Evolutionary conservation across 2,888 invertebrate genomes (phyloP), one percentile per base, ranked within the genome.

Genomic region (Amorpha juglandis): DNA sequence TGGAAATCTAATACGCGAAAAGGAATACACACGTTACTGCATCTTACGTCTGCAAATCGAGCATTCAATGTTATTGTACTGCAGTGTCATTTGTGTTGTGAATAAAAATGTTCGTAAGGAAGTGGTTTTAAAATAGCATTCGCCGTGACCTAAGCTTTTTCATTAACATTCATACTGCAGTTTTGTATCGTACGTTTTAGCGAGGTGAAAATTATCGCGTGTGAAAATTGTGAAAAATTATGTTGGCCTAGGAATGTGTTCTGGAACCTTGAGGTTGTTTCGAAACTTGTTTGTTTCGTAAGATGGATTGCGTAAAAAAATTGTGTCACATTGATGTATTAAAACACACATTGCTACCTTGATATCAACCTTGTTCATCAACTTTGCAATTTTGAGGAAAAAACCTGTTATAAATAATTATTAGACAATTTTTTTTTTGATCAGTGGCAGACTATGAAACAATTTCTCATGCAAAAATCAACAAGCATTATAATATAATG

Each of bases 101-200:
- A 62, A 51, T n/a, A 45, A 62, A 62, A 19, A 42, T 58, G 11
- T 58, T 58, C 70, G 14, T 19, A 78, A 73, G 55, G 73, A 58
- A 58, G 38, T 58, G 58, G 27, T 11, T 58, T 19, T 12, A 58
- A 58, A 58, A 58, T 58, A 58, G 42, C 55, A 38, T 38, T 42
- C 11, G 19, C 19, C 42, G 42, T 42, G 58, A 42, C 58, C 58
- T 58, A 42, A 42, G 38, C 16, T 58, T 42, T 58, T 58, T 58
- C 38, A 42, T 42, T 19, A 19, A 12, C 58, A 58, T 38, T 42
- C 19, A 42, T 19, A 21, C 16, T 19, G 58, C 16, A 58, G 58
- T 42, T 58, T 35, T 53, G 45, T 14, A 14, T 52, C 14, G 33
- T 14, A 27, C 33, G 33, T 52, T 21, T 52, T 52, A 19, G 16